Evolutionary conservation across 2,888 invertebrate species (phyloP).

Genomic region (Drosophila fungiperda): DNA sequence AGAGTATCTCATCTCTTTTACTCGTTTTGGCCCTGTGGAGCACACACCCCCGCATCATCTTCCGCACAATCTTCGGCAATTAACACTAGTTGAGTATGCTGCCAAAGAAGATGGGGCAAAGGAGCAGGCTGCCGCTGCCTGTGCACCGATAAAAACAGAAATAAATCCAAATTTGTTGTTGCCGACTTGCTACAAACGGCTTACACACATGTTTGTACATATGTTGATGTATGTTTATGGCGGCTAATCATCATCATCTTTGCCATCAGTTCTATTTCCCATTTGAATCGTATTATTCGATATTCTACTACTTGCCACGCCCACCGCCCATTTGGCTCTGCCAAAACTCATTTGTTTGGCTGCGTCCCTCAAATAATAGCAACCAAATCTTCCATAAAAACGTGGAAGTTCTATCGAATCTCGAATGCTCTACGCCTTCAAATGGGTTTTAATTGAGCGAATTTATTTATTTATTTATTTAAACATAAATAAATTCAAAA

Average conservation of each 20-base stretch:
- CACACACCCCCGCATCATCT: conserved; percentile 11
- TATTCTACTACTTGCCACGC: conserved; percentile 43
- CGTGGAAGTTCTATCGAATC: neutral
- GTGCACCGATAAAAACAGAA: conserved; percentile 68
- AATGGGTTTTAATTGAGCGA: neutral
- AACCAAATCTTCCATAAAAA: neutral
- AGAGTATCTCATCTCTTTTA: conserved; percentile 6
- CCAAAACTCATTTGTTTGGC: conserved; percentile 30
- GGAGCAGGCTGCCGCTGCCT: neutral
- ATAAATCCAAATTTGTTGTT: conserved; percentile 69
- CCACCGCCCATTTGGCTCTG: conserved; percentile 12
- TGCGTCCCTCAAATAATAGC: conserved; percentile 11
- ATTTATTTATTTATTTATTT: too few relatives aligned
- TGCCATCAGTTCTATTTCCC: conserved; percentile 57
- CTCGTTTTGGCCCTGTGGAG: conserved; percentile 18
- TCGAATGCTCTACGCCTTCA: conserved; percentile 1
- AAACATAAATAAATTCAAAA: too few relatives aligned
- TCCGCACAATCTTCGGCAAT: conserved; percentile 45
- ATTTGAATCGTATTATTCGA: conserved; percentile 57
- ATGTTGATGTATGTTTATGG: conserved; percentile 74
- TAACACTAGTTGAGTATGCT: conserved; percentile 64
- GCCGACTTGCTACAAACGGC: conserved; percentile 11
- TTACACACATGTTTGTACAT: conserved; percentile 64
- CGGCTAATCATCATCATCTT: conserved; percentile 73
- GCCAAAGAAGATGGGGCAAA: too few relatives aligned